Evolutionary conservation across 1,140 invertebrate species (phyloP), one percentile per base, ranked within the genome.

Genomic region (Psilanteris sp.): DNA sequence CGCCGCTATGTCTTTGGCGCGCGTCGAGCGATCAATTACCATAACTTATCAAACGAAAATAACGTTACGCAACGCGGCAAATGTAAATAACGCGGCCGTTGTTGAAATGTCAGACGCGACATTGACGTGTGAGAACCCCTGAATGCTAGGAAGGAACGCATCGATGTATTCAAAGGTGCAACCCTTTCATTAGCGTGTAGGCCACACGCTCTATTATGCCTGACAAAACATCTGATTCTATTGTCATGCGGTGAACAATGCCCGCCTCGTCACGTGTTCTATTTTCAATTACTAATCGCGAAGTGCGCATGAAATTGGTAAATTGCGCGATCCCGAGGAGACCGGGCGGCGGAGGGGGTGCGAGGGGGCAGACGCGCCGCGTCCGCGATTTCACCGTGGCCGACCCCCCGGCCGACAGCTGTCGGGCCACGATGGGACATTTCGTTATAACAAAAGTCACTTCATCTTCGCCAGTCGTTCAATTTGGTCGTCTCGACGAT

Each of bases 141-240:
- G 67, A 43, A 39, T 24, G 37, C 31, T 52, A 61, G 44, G 52
- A 44, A 46, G 46, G 36, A 6, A 52, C 62, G 67, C 64, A 76
- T 83, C 80, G 76, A 78, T 77, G 78, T 79, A 81, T 83, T 84
- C 81, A 85, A 81, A 86, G 83, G 84, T 87, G 81, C 81, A 85
- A 86, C 82, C 85, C 84, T 87, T 88, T 87, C 86, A 87, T 88
- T 88, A 87, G 83, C 82, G 85, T 83, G 81, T 85, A 82, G 82
- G 83, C 83, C 84, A 87, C 85, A 82, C 84, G 85, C 80, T 82
- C 82, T 78, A 86, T 86, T 87, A 85, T 86, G 74, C 79, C 74
- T 76, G 64, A 87, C 85, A 85, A 87, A 88, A 88, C 84, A 82
- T 86, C 81, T 83, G 81, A 87, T 86, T 83, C 85, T 79, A 88